A percentile compares a stretch with the other conserved stretches of the same genome.
These are phyloP conservation scores for Eristalis pertinax DNA, from an alignment of 2,888 invertebrate genomes.

Conservation along the genomic window DNA sequence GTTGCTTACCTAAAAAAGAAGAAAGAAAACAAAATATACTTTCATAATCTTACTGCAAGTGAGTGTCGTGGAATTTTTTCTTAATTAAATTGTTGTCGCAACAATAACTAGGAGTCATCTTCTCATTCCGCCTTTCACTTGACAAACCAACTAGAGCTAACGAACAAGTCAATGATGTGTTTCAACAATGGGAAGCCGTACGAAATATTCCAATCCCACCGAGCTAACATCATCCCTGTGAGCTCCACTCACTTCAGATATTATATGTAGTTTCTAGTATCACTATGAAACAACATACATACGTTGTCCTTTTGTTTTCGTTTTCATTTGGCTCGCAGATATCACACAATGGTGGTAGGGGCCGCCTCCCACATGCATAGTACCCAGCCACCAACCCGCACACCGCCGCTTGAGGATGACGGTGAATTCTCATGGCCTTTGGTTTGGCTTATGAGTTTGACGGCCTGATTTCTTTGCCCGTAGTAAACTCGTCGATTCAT, in stretches of 20 bases:
- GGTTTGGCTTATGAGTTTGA: slow-evolving; percentile 60
- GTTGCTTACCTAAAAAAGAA: slow-evolving; percentile 52
- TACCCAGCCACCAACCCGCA: background rate
- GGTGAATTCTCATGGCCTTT: slow-evolving; percentile 61
- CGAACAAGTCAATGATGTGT: slow-evolving; percentile 51
- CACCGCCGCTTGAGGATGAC: background rate
- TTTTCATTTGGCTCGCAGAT: slow-evolving; percentile 55
- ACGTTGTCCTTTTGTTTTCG: slow-evolving; percentile 62
- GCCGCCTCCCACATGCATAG: slow-evolving; percentile 50
- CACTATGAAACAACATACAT: slow-evolving; percentile 44
- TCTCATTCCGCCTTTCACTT: slow-evolving; percentile 61
- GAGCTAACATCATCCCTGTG: slow-evolving; percentile 30
- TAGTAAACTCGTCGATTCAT: slow-evolving; percentile 33
- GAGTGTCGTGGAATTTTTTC: slow-evolving; percentile 22
- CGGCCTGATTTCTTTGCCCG: slow-evolving; percentile 58
- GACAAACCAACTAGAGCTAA: slow-evolving; percentile 18
- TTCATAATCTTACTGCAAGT: slow-evolving; percentile 11
- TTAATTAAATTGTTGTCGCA: slow-evolving; percentile 46
- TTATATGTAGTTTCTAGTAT: slow-evolving; percentile 15
- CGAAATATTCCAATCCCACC: slow-evolving; percentile 42
- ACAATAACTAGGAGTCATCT: slow-evolving; percentile 36
- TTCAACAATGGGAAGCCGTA: slow-evolving; percentile 64
- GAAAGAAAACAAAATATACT: slow-evolving; percentile 10
- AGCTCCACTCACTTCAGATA: slow-evolving; percentile 6
- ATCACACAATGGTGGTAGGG: background rate